These are phyloP conservation scores for Sycobia sp. DNA, from an alignment of 1,140 invertebrate species.

Conservation along the genomic window DNA sequence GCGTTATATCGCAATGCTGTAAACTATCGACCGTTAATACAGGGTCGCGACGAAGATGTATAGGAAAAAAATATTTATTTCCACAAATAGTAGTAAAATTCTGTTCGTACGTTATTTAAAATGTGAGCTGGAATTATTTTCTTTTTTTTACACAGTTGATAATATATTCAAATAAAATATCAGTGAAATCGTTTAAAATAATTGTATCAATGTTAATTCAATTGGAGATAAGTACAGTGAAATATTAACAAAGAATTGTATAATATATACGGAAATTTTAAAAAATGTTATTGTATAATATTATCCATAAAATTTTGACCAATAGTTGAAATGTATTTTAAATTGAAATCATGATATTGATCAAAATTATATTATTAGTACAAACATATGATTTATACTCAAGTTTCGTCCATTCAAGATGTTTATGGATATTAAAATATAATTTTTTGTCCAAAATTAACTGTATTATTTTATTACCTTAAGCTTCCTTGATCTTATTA, in stretches of 20 bases:
- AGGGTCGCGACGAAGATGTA: conserved; percentile 15
- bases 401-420: conserved; percentile 14
- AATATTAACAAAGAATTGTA: not conserved
- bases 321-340: not conserved
- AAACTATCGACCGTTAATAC: not conserved
- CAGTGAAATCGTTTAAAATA: too few species aligned
- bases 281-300: not conserved
- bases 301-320: not conserved
- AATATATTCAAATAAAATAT: too few species aligned
- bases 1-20: conserved; percentile 6
- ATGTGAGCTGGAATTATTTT: too few species aligned
- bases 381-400: conserved; percentile 6
- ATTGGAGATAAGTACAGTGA: not conserved
- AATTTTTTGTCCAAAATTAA: not conserved
- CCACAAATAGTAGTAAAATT: too few species aligned
- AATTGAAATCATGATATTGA: not conserved
- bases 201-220: not conserved
- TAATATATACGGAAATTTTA: not conserved
- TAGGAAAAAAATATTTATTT: too few species aligned
- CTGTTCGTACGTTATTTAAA: too few species aligned
- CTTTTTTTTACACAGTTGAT: too few species aligned
- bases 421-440: conserved; percentile 23
- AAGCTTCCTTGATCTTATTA: too few species aligned
- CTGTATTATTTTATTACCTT: too few species aligned
- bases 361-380: not conserved